These are phyloP conservation scores for Apodemia hepburni DNA, from an alignment of 2,888 invertebrate genomes.

Conservation along the genomic window DNA sequence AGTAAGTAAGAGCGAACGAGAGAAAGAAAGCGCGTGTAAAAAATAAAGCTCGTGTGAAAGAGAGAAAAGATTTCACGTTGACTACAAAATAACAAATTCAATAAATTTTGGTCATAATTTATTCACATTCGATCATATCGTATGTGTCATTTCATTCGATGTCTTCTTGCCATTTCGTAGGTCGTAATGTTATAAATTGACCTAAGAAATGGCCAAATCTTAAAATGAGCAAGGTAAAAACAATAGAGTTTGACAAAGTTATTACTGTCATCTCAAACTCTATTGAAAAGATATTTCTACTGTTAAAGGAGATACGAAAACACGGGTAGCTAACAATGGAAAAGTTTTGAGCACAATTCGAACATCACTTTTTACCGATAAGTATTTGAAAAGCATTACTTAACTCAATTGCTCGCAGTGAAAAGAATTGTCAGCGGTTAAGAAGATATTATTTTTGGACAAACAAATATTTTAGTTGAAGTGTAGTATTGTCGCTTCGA, in stretches of 20 bases:
- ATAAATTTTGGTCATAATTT: no score
- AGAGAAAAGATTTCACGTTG: no score
- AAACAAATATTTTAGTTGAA: not conserved
- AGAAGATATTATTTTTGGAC: slow-evolving; percentile 11
- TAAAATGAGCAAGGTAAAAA: not conserved
- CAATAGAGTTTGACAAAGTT: not conserved
- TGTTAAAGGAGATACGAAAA: slow-evolving; percentile 51
- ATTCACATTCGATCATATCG: no score
- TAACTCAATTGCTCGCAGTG: slow-evolving; percentile 1
- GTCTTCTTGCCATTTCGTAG: no score
- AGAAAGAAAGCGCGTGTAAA: no score
- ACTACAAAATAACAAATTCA: no score
- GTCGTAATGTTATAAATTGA: no score
- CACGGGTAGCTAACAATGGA: slow-evolving; percentile 47
- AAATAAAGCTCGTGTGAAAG: no score
- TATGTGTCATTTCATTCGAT: no score
- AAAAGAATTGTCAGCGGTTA: slow-evolving; percentile 14
- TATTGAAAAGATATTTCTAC: slow-evolving; percentile 44
- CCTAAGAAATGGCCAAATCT: not conserved
- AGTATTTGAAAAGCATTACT: slow-evolving; percentile 23
- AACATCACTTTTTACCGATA: slow-evolving; percentile 28
- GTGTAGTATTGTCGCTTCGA: not conserved
- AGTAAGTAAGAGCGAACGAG: no score
- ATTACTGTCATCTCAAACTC: slow-evolving; percentile 35
- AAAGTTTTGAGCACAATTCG: slow-evolving; percentile 34